These are phyloP conservation scores for Rhysida immarginata DNA, from an alignment of 1,140 invertebrate genomes.

Conservation along the genomic window DNA sequence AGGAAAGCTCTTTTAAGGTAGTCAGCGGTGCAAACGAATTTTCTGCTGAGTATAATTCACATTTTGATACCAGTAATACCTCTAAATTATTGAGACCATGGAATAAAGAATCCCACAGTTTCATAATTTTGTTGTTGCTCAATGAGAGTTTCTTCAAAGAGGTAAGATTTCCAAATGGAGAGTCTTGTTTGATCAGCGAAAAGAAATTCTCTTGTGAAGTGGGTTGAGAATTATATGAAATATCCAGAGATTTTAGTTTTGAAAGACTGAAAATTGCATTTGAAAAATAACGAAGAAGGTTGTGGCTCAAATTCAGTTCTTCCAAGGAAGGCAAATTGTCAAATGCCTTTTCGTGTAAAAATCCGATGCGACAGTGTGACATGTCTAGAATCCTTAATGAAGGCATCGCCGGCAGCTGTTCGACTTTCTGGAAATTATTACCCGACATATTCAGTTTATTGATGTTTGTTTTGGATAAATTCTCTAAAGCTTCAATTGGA, in stretches of 20 bases:
- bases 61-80: too few species aligned
- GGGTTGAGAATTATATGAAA: background rate
- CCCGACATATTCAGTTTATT: background rate
- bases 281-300: background rate
- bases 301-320: background rate
- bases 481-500: background rate
- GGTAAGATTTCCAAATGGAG: too few species aligned
- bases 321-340: conserved; percentile 9
- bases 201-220: background rate
- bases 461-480: background rate
- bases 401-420: background rate
- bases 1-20: too few species aligned
- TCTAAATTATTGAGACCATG: too few species aligned
- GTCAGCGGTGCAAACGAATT: too few species aligned
- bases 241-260: background rate
- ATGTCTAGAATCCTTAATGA: conserved; percentile 8
- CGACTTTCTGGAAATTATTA: background rate
- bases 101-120: too few species aligned
- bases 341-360: conserved; percentile 2
- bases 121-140: too few species aligned
- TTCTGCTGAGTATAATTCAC: too few species aligned
- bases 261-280: background rate
- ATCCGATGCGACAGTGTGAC: conserved; percentile 3
- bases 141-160: too few species aligned
- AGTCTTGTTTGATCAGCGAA: background rate